These are phyloP conservation scores for Fopius arisanus DNA, from an alignment of 1,140 invertebrate genomes.

Conservation along the genomic window DNA sequence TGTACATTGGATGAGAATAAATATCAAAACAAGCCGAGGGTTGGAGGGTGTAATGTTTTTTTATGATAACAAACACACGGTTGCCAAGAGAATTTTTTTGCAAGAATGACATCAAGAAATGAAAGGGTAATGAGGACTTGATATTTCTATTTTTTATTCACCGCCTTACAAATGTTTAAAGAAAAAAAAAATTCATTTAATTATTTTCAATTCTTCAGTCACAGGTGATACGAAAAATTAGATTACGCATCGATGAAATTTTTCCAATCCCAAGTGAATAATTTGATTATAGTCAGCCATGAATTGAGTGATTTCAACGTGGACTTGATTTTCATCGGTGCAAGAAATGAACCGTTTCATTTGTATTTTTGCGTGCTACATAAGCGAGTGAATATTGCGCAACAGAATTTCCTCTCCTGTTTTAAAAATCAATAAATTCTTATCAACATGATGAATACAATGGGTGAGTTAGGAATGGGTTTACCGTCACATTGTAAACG, in stretches of 20 bases:
- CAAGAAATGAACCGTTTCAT: too few relatives aligned
- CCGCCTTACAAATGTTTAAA: not conserved
- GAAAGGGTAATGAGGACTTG: not conserved
- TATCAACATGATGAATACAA: conserved; percentile 18
- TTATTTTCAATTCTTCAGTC: too few relatives aligned
- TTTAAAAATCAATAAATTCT: conserved; percentile 15
- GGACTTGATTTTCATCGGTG: too few relatives aligned
- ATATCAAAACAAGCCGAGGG: not conserved
- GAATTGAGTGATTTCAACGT: too few relatives aligned
- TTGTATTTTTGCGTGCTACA: not conserved
- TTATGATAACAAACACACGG: too few relatives aligned
- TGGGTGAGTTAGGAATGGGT: conserved; percentile 12
- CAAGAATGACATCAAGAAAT: not conserved
- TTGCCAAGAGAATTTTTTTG: too few relatives aligned
- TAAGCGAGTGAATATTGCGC: not conserved
- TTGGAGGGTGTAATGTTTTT: not conserved
- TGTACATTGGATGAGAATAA: not conserved
- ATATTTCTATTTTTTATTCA: not conserved
- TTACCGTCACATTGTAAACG: conserved; percentile 14
- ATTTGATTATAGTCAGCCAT: too few relatives aligned
- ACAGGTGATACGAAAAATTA: too few relatives aligned
- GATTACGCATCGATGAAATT: too few relatives aligned
- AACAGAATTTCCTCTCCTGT: not conserved
- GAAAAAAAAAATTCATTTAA: too few relatives aligned
- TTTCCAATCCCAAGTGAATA: too few relatives aligned